phyloP scores from a whole-genome alignment of 2,797 vertebrate genomes.

The Lithobates pipiens region DNA sequence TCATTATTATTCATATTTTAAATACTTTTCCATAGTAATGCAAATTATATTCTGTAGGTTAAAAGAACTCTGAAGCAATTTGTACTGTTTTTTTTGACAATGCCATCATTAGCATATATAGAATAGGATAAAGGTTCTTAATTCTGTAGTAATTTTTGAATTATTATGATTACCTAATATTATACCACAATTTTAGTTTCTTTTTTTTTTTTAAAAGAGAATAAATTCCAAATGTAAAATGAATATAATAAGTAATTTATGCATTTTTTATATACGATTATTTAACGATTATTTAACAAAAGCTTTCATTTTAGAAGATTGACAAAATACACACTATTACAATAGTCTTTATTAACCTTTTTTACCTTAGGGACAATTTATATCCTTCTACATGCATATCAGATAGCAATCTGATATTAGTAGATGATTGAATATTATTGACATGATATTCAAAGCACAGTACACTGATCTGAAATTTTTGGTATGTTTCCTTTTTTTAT shows the following conservation, averaged over 20 bases:
- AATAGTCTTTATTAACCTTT: too few species aligned
- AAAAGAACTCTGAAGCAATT: constrained; percentile 20
- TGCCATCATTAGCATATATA: constrained; percentile 8
- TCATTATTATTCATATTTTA: constrained; percentile 36
- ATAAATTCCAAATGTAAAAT: constrained; percentile 2
- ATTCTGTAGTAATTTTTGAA: constrained; percentile 26
- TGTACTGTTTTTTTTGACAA: constrained; percentile 20
- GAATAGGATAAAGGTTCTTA: constrained; percentile 33
- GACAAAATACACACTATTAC: too few species aligned
- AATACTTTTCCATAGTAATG: constrained; percentile 32
- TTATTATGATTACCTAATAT: constrained; percentile 28
- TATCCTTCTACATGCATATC: too few species aligned
- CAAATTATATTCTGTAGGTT: constrained; percentile 25
- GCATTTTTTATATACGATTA: neutral
- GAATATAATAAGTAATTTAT: neutral
- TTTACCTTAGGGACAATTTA: too few species aligned
- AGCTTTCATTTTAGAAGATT: too few species aligned
- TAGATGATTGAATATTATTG: too few species aligned
- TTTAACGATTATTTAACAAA: neutral
- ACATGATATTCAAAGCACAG: too few species aligned
- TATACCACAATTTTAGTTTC: neutral
- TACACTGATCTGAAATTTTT: too few species aligned
- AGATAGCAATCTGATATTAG: too few species aligned
- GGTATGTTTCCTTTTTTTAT: too few species aligned
- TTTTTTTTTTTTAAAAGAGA: neutral